Evolutionary conservation across 1,140 invertebrate species (phyloP).

Genomic region (Tribolium madens): DNA sequence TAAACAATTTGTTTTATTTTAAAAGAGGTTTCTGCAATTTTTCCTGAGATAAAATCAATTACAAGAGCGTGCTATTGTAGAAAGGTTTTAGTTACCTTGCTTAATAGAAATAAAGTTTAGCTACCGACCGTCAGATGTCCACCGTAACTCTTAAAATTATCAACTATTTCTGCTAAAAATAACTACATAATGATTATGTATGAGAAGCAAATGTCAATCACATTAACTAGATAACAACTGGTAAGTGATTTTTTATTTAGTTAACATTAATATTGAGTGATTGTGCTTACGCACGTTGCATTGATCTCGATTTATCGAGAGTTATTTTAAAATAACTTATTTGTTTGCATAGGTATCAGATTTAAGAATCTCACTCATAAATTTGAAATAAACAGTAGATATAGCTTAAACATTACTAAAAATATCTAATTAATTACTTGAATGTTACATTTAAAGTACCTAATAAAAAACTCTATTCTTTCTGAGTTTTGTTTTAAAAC

Average conservation of each 20-base stretch:
- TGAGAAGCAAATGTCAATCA: not conserved
- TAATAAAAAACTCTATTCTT: not conserved
- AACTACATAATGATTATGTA: not conserved
- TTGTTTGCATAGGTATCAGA: not conserved
- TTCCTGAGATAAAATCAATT: too few relatives aligned
- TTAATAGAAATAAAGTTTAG: too few relatives aligned
- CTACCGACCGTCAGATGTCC: not conserved
- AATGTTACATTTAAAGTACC: not conserved
- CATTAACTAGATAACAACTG: not conserved
- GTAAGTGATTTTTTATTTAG: not conserved
- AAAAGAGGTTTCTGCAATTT: too few relatives aligned
- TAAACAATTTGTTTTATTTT: not conserved
- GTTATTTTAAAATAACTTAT: not conserved
- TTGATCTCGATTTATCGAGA: too few relatives aligned
- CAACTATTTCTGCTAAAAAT: not conserved
- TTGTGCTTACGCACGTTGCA: too few relatives aligned
- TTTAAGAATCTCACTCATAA: not conserved
- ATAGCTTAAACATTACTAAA: not conserved
- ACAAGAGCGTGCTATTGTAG: too few relatives aligned
- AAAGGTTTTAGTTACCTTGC: too few relatives aligned
- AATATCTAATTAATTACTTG: not conserved
- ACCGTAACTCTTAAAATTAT: not conserved
- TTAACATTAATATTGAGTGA: too few relatives aligned
- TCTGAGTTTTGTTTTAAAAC: not conserved
- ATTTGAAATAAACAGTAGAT: not conserved